Conservation (phyloP, 2,797 vertebrate genomes). For the Spatula clypeata region DNA sequence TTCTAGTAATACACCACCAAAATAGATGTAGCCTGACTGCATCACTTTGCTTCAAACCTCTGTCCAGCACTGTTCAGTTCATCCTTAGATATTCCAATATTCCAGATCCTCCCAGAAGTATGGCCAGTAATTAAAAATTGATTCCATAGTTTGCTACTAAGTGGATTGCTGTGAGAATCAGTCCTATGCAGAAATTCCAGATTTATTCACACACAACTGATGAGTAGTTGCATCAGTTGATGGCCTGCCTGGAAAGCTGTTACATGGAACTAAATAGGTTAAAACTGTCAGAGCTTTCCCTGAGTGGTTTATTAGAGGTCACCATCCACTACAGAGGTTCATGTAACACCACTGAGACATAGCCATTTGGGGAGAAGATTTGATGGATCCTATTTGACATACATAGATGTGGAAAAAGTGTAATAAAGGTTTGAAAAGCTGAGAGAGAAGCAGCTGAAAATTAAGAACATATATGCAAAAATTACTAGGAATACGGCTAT, state of each 20-base stretch:
- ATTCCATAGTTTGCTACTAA: background rate
- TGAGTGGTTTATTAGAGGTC: background rate
- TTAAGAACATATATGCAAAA: background rate
- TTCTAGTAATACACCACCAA: background rate
- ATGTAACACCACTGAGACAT: background rate
- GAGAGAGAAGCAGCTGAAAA: background rate
- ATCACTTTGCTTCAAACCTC: background rate
- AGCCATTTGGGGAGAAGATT: background rate
- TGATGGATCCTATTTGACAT: background rate
- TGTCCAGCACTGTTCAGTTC: background rate
- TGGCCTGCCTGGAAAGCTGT: background rate
- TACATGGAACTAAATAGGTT: background rate
- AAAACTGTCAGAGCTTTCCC: background rate
- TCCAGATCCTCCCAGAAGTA: background rate
- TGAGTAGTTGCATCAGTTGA: background rate
- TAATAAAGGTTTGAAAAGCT: background rate
- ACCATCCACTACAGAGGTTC: background rate
- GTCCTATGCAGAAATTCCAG: background rate
- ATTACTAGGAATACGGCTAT: background rate
- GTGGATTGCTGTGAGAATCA: background rate
- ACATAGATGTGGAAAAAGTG: background rate
- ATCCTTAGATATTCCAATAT: slow-evolving; percentile 14
- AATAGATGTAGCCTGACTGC: background rate
- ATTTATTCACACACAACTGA: background rate
- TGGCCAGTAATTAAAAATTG: background rate